Base-by-base conservation (phyloP, 2,888 invertebrate genomes). In the Mythimna loreyi region DNA sequence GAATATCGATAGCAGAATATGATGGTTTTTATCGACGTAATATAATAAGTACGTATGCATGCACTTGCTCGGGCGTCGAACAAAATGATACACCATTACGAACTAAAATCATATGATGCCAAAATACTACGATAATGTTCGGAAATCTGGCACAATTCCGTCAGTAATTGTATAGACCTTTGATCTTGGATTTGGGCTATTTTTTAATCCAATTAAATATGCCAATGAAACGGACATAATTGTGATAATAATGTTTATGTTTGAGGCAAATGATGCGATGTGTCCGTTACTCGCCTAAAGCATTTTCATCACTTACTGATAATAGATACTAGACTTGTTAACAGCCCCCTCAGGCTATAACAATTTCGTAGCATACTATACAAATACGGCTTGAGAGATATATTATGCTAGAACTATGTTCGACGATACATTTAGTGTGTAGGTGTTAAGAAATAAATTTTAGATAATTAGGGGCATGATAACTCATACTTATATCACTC, bases 31-130 rank as follows among this genome's bases (percentile, higher is more conserved):
- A 74, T 73, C 53, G 59, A 65, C 59, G 74, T 71, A 83, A 75
- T 71, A 85, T 92, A 92, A 92, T 92, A 89, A 90, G 91, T 87
- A 90, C 81, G 89, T 86, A 90, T 81, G 85, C 85, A 86, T 88
- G 88, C 89, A 91, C 88, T 91, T 90, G 88, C 87, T 87, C 86
- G 89, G 87, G 87, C 85, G 86, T 88, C 83, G 82, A 82, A 78
- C 73, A 84, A 89, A 90, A 90, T 92, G 88, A 92, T 92, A 89
- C 89, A 89, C 86, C 72, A 87, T 90, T 90, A 91, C 87, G 87
- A 88, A 89, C 86, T 86, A 84, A 89, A 91, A 91, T 90, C 90
- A 88, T 88, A 88, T 81, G 82, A 83, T 81, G 86, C 86, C 87
- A 86, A 86, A 88, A 87, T 86, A 84, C 76, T 85, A 83, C 78